Conservation (phyloP, 2,888 invertebrate genomes). For the Catocala nupta region DNA sequence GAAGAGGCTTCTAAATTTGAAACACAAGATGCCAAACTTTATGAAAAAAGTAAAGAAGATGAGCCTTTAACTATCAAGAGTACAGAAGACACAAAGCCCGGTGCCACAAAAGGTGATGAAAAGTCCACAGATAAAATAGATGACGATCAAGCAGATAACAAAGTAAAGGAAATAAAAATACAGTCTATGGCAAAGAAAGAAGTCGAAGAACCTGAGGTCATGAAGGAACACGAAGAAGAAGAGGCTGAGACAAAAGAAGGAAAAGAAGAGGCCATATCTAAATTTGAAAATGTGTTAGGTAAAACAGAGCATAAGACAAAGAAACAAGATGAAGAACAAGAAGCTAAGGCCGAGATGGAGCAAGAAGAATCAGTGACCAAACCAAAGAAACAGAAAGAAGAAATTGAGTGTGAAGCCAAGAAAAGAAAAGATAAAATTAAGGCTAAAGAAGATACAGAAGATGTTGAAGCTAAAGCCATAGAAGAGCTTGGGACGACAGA, state of each 20-base stretch:
- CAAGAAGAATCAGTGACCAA: constrained; percentile 3
- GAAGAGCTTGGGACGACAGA: constrained; percentile 12
- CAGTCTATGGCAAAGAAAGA: no score
- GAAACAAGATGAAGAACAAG: constrained; percentile 8
- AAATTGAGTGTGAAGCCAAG: constrained; percentile 28
- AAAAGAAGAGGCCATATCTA: constrained; percentile 37
- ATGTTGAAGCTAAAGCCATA: constrained; percentile 12
- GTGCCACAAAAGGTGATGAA: no score
- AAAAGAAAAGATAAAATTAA: constrained; percentile 27
- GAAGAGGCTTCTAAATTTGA: no score
- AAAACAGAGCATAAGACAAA: constrained; percentile 8
- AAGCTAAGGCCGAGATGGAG: neutral
- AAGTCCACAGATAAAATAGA: no score
- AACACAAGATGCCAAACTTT: no score
- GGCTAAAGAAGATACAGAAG: constrained; percentile 12
- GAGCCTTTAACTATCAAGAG: no score
- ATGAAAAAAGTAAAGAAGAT: no score
- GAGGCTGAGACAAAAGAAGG: constrained; percentile 13
- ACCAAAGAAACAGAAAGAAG: constrained; percentile 1
- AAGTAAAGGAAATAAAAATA: no score
- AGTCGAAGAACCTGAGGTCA: no score
- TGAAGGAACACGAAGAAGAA: constrained; percentile 29
- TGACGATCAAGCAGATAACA: no score
- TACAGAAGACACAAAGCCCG: no score
- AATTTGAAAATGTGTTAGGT: constrained; percentile 27